A percentile compares a stretch with the other conserved stretches of the same genome.
Evolutionary conservation across 2,888 invertebrate genomes (phyloP).

Genomic region (Geophilus truncorum): DNA sequence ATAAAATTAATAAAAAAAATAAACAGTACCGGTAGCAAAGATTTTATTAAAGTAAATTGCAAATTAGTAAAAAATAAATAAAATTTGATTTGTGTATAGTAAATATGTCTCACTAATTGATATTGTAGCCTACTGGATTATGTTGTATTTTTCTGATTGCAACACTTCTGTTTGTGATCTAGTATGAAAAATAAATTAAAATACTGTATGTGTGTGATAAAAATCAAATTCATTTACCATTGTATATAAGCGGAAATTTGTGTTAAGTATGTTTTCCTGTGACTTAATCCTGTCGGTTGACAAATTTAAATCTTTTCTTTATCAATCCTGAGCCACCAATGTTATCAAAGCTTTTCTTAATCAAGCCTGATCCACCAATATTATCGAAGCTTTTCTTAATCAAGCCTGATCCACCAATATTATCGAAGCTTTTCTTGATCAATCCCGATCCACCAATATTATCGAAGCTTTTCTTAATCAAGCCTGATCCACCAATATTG

Average conservation of each 20-base stretch:
- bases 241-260: not conserved
- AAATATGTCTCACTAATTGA: not conserved
- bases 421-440: not conserved
- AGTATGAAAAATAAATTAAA: not conserved
- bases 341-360: constrained; percentile 10
- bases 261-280: too few species aligned
- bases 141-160: not conserved
- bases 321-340: not conserved
- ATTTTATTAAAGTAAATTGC: not conserved
- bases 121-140: not conserved
- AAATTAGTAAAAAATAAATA: not conserved
- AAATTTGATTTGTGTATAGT: not conserved
- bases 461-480: not conserved
- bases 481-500: not conserved
- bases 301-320: not conserved
- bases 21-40: not conserved
- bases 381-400: not conserved
- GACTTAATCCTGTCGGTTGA: not conserved
- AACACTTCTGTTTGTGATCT: not conserved
- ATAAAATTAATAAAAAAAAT: not conserved
- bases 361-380: not conserved
- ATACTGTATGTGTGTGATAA: not conserved
- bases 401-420: not conserved
- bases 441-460: not conserved
- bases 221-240: not conserved